phyloP scores from a whole-genome alignment of 1,140 invertebrate genomes.

The Penaeus vannamei region DNA sequence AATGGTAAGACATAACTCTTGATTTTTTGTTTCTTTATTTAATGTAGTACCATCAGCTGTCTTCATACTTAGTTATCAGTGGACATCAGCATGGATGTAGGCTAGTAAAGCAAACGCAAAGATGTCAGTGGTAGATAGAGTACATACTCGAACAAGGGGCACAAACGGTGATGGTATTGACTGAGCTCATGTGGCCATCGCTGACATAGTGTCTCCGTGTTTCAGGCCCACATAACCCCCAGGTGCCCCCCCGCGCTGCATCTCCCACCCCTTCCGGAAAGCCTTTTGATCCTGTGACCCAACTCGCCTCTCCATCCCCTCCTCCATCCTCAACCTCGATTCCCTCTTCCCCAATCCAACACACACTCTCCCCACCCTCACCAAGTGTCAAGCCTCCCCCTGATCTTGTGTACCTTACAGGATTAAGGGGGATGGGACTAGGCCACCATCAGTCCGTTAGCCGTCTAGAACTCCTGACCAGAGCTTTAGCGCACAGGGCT shows the following conservation, averaged over 20 bases:
- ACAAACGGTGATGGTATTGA: conserved; percentile 32
- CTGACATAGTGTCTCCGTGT: conserved; percentile 49
- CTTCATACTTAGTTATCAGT: too few species aligned
- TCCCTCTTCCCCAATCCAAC: not conserved
- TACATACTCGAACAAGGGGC: not conserved
- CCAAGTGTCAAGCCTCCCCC: conserved; percentile 12
- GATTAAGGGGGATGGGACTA: conserved; percentile 29
- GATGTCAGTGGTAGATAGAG: too few species aligned
- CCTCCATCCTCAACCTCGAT: conserved; percentile 34
- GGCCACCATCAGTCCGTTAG: conserved; percentile 30
- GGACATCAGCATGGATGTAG: too few species aligned
- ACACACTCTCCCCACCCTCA: not conserved
- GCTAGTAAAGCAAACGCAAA: too few species aligned
- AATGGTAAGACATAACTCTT: too few species aligned
- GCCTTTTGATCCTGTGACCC: conserved; percentile 11
- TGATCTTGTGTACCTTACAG: conserved; percentile 38
- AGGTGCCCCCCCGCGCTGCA: conserved; percentile 18
- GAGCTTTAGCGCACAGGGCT: conserved; percentile 6
- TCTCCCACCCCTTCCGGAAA: conserved; percentile 1
- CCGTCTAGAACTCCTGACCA: conserved; percentile 31
- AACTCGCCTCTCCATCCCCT: not conserved
- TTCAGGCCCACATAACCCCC: conserved; percentile 42
- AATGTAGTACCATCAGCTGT: too few species aligned
- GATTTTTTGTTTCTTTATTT: too few species aligned
- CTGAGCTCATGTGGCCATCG: conserved; percentile 16